These are phyloP conservation scores for Mormyrops boulengeri DNA, from an alignment of 2,797 vertebrate species.

Conservation along the genomic window DNA sequence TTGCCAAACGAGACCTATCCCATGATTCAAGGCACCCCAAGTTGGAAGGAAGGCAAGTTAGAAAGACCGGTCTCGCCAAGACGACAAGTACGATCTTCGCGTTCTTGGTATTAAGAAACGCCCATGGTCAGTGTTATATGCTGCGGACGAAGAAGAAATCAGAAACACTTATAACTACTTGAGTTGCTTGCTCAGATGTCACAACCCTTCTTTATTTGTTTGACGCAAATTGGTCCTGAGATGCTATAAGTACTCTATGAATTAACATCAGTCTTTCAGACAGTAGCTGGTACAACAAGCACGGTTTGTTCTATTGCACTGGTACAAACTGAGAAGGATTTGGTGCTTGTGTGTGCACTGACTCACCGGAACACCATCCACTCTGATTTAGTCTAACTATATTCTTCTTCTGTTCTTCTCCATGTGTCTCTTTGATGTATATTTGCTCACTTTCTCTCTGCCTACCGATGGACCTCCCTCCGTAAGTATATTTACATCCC, in stretches of 20 bases:
- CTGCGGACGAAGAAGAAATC: not conserved
- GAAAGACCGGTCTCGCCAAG: not conserved
- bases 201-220: not conserved
- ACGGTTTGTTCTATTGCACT: not conserved
- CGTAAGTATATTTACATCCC: constrained; percentile 41
- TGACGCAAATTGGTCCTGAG: not conserved
- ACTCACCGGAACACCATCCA: not conserved
- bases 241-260: not conserved
- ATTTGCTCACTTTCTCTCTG: constrained; percentile 22
- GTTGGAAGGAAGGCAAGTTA: not conserved
- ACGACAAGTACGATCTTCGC: not conserved
- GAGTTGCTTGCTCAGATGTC: not conserved
- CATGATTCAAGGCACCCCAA: not conserved
- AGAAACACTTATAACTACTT: not conserved
- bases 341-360: not conserved
- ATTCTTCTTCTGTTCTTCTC: constrained; percentile 27
- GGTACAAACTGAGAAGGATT: not conserved
- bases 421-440: constrained; percentile 18
- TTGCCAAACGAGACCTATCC: not conserved
- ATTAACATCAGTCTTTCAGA: not conserved
- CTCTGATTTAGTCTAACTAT: not conserved
- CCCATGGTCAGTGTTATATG: not conserved
- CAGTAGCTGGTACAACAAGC: not conserved
- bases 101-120: not conserved
- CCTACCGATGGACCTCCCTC: constrained; percentile 31